Evolutionary conservation across 2,797 vertebrate genomes (phyloP).

Genomic region (Phoeniculus purpureus): DNA sequence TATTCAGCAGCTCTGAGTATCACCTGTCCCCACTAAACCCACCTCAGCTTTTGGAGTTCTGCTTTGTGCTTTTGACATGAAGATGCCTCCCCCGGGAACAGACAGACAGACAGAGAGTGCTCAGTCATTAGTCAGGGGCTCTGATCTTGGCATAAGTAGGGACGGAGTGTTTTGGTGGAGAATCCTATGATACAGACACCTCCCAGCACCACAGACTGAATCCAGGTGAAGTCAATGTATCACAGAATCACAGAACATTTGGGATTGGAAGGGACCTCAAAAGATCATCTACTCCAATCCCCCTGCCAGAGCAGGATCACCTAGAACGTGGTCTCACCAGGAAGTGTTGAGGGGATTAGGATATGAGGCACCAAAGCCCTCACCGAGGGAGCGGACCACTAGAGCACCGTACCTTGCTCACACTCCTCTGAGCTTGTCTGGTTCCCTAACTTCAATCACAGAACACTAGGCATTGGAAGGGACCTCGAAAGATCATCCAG

Average conservation of each 20-base stretch:
- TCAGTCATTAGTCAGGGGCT: not conserved
- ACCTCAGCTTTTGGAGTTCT: not conserved
- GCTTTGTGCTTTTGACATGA: not conserved
- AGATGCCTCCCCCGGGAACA: accelerated
- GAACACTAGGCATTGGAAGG: too few relatives aligned
- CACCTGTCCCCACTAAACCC: not conserved
- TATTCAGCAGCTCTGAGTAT: not conserved
- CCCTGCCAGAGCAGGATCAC: too few relatives aligned
- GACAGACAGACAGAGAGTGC: not conserved
- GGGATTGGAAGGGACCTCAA: too few relatives aligned
- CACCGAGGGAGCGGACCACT: not conserved
- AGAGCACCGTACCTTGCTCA: accelerated
- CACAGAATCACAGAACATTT: too few relatives aligned
- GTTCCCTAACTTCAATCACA: not conserved
- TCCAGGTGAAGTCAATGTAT: not conserved
- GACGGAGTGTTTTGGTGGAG: not conserved
- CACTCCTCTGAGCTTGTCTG: not conserved
- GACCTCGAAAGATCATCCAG: too few relatives aligned
- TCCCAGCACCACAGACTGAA: not conserved
- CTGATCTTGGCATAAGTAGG: not conserved
- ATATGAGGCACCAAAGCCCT: not conserved
- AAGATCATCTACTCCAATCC: too few relatives aligned
- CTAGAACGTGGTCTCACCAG: not conserved
- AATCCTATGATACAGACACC: not conserved
- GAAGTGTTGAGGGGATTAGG: not conserved